Conservation (phyloP, 1,140 invertebrate genomes). For the Anoplolepis gracilipes region DNA sequence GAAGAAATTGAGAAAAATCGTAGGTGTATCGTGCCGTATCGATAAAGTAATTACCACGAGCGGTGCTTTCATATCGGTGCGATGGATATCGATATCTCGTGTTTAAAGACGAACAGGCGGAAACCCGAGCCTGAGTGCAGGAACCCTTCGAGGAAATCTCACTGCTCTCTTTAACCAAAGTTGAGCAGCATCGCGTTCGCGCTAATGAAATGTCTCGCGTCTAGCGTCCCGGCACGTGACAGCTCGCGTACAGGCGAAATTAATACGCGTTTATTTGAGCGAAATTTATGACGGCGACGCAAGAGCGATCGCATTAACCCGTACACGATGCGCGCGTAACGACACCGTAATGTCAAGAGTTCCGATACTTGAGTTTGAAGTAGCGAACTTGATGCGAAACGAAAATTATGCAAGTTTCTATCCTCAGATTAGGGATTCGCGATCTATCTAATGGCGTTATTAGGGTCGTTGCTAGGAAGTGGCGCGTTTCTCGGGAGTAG, state of each 20-base stretch:
- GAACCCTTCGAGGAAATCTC: slow-evolving; percentile 5
- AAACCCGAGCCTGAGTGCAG: not conserved
- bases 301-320: slow-evolving; percentile 14
- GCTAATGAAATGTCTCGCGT: slow-evolving; percentile 34
- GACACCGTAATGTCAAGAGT: slow-evolving; percentile 53
- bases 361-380: slow-evolving; percentile 58
- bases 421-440: slow-evolving; percentile 82
- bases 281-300: slow-evolving; percentile 28
- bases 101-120: slow-evolving; percentile 65
- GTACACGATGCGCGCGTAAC: slow-evolving; percentile 50
- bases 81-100: slow-evolving; percentile 77
- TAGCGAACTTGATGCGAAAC: slow-evolving; percentile 48
- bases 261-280: slow-evolving; percentile 40
- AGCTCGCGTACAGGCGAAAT: slow-evolving; percentile 24
- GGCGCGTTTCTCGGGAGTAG: slow-evolving; percentile 78
- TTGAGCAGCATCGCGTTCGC: not conserved
- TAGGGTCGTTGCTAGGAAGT: slow-evolving; percentile 81
- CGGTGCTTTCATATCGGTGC: slow-evolving; percentile 81
- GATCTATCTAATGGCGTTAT: slow-evolving; percentile 84
- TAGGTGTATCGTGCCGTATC: slow-evolving; percentile 76
- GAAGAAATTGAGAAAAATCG: slow-evolving; percentile 83
- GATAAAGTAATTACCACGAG: slow-evolving; percentile 84
- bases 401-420: slow-evolving; percentile 79
- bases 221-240: slow-evolving; percentile 2
- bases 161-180: not conserved